Conservation (phyloP, 2,113 vertebrate genomes). For the Trogon surrucura region DNA sequence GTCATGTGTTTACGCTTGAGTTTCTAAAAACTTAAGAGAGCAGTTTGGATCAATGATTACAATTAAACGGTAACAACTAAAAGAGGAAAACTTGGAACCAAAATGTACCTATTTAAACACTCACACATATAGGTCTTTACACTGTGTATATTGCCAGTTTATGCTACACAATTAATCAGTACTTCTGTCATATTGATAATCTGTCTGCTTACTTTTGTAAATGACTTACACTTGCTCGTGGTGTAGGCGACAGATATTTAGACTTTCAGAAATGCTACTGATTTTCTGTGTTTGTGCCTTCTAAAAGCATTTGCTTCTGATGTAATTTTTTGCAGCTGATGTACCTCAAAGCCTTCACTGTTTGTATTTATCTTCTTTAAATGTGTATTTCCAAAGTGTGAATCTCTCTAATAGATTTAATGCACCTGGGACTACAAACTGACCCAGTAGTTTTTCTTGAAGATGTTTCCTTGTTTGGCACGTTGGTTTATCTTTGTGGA, state of each 20-base stretch:
- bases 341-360: neutral
- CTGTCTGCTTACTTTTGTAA: conserved; percentile 37
- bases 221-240: conserved; percentile 11
- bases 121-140: neutral
- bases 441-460: neutral
- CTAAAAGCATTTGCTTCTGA: conserved; percentile 1
- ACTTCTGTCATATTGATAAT: conserved; percentile 36
- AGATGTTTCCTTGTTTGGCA: neutral
- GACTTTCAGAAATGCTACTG: conserved; percentile 6
- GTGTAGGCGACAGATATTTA: conserved; percentile 47
- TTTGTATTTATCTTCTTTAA: conserved; percentile 27
- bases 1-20: neutral
- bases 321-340: neutral
- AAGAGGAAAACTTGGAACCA: neutral
- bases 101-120: neutral
- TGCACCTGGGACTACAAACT: neutral
- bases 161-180: conserved; percentile 41
- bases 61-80: neutral
- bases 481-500: neutral
- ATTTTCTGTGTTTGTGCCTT: neutral
- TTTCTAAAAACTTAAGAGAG: neutral
- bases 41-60: neutral
- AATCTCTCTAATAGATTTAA: neutral
- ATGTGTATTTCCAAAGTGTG: neutral
- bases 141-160: conserved; percentile 20